Evolutionary conservation across 2,888 invertebrate species (phyloP), one percentile per base, ranked within the genome.

Genomic region (Idaea aversata): DNA sequence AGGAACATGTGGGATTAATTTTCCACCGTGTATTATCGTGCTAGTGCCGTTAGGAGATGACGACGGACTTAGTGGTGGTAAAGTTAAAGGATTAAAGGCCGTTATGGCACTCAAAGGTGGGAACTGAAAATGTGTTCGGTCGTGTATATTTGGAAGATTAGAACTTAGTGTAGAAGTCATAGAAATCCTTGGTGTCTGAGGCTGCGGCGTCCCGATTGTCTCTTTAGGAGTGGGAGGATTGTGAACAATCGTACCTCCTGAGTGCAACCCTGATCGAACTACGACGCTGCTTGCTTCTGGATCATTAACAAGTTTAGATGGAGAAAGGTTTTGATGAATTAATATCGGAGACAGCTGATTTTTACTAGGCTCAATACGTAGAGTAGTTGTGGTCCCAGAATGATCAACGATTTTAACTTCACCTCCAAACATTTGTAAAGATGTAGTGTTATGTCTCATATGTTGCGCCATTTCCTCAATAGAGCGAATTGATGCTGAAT

Each of bases 1-100:
- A 5, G 97, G 97, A 13, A 97, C 97, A 84, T 97, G 96, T 0
- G 97, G 96, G 79, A 97, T 96, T n/a, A 96, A 88, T 84, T 96
- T 96, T 34, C 96, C 96, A 15, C 94, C 94, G 74, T 95, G 95
- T 61, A 95, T 83, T 70, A 95, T 95, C 36, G 94, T 94, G n/a
- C 94, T 91, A 60, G 95, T 93, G 13, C 94, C 95, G 71, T 95
- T 94, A 59, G 95, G 91, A 65, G 91, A 87, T 67, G 83, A 72
- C 13, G 86, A 85, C 59, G 90, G 91, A 74, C 89, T 89, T 35
- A 94, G 81, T 13, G 94, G 94, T 34, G 94, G 95, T 73, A 95
- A 85, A 5, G 95, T 96, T 65, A 96, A 82, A 1, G 96, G 95
- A 87, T 95, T 96, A 78, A 94, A 96, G 67, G 95, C 95, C 70